phyloP scores from a whole-genome alignment of 2,888 invertebrate species.

The Hanleya hanleyi region DNA sequence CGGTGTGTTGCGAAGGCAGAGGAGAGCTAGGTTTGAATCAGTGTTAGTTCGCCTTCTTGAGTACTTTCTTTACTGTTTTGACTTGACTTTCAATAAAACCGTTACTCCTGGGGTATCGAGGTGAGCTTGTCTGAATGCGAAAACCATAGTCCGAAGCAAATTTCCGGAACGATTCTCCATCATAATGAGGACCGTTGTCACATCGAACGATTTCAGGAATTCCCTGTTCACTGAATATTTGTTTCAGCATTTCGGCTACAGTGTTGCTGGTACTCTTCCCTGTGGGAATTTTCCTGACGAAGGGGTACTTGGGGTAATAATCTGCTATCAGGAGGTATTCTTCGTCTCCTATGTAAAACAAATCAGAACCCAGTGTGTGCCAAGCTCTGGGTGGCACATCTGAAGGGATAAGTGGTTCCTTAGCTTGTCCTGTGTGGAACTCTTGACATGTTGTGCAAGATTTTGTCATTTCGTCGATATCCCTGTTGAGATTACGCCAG shows the following conservation, averaged over 20 bases:
- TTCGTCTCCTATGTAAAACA: constrained; percentile 19
- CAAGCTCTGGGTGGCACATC: constrained; percentile 24
- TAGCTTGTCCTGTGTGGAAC: constrained; percentile 13
- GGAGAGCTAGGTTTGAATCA: constrained; percentile 6
- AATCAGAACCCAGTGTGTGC: constrained; percentile 25
- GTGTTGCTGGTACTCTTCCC: background rate
- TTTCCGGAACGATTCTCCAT: background rate
- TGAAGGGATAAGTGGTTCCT: constrained; percentile 12
- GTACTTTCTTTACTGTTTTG: background rate
- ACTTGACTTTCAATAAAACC: constrained; percentile 14
- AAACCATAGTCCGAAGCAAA: background rate
- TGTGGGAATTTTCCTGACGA: constrained; percentile 10
- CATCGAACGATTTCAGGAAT: constrained; percentile 26
- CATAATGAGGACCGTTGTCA: constrained; percentile 40
- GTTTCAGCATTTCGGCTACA: background rate
- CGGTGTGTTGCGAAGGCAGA: constrained; percentile 4
- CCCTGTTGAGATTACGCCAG: constrained; percentile 32
- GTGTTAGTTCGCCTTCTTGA: background rate
- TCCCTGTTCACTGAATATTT: constrained; percentile 23
- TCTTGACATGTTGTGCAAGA: constrained; percentile 17
- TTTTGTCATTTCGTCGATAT: constrained; percentile 17
- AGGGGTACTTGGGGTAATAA: constrained; percentile 16
- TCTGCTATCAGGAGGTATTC: constrained; percentile 23
- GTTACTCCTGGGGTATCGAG: constrained; percentile 4
- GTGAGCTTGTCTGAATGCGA: background rate